Evolutionary conservation across 2,797 vertebrate species (phyloP), one percentile per base, ranked within the genome.

Genomic region (Sandelia bainsii): DNA sequence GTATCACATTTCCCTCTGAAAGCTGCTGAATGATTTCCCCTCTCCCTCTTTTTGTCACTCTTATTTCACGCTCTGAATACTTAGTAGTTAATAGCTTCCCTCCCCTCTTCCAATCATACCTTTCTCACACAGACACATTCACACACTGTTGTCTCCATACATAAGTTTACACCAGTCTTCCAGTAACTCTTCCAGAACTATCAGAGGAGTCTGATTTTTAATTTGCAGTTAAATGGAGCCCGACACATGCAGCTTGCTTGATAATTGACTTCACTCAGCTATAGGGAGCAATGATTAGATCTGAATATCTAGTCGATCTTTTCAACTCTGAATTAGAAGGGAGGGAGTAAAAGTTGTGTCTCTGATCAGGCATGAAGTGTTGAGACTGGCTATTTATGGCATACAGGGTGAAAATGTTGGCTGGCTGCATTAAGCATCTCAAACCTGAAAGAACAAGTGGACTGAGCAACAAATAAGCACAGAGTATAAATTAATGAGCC

Each of bases 31-130:
- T 91, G 88, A 93, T 93, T 93, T 85, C 81, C 84, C 86, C 86
- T 87, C 89, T 85, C 84, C 85, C 87, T 89, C 87, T 91, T 93
- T 93, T 92, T 89, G 90, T 93, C 92, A 91, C 88, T 93, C 87
- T 93, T 93, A 93, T 94, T 94, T 94, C 92, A 94, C 85, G 90
- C 94, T 94, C 93, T 93, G 91, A 93, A 94, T 93, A 94, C 88
- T 93, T 89, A 86, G 90, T 92, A 87, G 89, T 93, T 94, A 93
- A 94, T 94, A 88, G 90, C 90, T 90, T 94, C 88, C 84, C 89
- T 92, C 83, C 84, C 72, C 81, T 90, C 86, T 83, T 88, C 82
- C 72, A 81, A 61, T 80, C 72, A 50, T 87, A 87, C 80, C 83
- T 88, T 78, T 81, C 75, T 62, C 75, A 50, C 79, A 72, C 77